phyloP scores from a whole-genome alignment of 2,888 invertebrate genomes.

The Oscheius myriophilus region DNA sequence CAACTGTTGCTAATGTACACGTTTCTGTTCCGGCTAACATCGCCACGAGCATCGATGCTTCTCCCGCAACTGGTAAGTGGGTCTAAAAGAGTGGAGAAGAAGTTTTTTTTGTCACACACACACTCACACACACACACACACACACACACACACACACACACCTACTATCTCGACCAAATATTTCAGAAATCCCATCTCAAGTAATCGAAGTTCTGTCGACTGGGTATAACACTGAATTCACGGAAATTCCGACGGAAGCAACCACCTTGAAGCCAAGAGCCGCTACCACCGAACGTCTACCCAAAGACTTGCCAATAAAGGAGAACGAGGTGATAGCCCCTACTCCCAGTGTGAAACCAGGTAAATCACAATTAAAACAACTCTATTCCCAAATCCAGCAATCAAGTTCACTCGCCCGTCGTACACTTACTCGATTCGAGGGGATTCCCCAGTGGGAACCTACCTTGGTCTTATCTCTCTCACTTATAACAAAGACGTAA shows the following conservation, averaged over 20 bases:
- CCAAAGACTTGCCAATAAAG: constrained; percentile 19
- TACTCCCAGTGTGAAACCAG: constrained; percentile 6
- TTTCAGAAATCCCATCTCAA: too few relatives aligned
- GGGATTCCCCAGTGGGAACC: constrained; percentile 36
- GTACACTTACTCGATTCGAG: constrained; percentile 25
- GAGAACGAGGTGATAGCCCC: constrained; percentile 16
- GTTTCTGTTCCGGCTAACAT: constrained; percentile 20
- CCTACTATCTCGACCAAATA: too few relatives aligned
- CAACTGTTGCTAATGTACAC: constrained; percentile 47
- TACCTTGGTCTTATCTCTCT: constrained; percentile 38
- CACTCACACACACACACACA: too few relatives aligned
- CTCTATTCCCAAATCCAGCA: constrained; percentile 2
- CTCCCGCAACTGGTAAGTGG: neutral
- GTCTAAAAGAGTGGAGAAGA: constrained; percentile 2
- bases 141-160: too few relatives aligned
- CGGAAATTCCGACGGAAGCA: neutral
- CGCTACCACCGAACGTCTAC: neutral
- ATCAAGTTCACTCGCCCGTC: constrained; percentile 26
- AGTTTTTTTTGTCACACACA: too few relatives aligned
- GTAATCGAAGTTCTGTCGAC: neutral
- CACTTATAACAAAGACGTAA: constrained; percentile 22
- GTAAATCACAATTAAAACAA: neutral
- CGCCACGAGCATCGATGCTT: neutral
- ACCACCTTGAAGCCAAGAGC: neutral
- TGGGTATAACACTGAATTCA: neutral